These are phyloP conservation scores for Amblyjoppa fuscipennis DNA, from an alignment of 2,888 invertebrate genomes.

Conservation along the genomic window DNA sequence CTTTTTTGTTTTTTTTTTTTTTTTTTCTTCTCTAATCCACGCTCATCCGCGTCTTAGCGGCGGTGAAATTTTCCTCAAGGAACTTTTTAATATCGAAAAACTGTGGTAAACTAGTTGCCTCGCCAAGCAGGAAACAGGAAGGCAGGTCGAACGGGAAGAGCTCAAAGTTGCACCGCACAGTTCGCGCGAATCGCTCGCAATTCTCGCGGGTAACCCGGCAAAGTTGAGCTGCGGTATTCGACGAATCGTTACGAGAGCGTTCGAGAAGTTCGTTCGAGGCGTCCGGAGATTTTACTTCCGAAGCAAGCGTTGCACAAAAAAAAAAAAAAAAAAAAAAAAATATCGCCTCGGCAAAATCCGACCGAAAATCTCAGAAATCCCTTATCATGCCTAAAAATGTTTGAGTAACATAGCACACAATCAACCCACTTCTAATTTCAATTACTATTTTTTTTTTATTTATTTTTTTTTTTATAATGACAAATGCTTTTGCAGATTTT, in stretches of 20 bases:
- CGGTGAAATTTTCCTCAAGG: conserved; percentile 19
- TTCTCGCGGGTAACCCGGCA: conserved; percentile 43
- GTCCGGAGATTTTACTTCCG: conserved; percentile 5
- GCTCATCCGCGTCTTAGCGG: not conserved
- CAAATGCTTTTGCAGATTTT: no score
- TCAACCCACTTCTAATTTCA: no score
- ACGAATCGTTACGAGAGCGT: conserved; percentile 48
- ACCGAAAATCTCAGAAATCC: no score
- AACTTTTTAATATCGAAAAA: conserved; percentile 62
- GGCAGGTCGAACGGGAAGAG: conserved; percentile 25
- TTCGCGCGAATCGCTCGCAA: conserved; percentile 57
- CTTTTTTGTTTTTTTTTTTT: not conserved
- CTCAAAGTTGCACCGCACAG: conserved; percentile 49
- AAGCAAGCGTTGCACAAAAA: not conserved
- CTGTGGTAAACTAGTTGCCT: conserved; percentile 29
- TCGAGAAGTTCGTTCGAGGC: conserved; percentile 28
- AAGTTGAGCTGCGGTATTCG: conserved; percentile 50
- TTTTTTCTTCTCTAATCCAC: not conserved
- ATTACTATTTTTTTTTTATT: no score
- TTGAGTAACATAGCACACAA: no score
- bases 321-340: no score
- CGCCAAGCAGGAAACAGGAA: not conserved
- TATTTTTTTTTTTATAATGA: no score
- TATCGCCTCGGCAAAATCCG: no score
- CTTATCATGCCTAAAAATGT: no score